Base-by-base conservation (phyloP, 2,113 vertebrate genomes). In the Engystomops pustulosus region DNA sequence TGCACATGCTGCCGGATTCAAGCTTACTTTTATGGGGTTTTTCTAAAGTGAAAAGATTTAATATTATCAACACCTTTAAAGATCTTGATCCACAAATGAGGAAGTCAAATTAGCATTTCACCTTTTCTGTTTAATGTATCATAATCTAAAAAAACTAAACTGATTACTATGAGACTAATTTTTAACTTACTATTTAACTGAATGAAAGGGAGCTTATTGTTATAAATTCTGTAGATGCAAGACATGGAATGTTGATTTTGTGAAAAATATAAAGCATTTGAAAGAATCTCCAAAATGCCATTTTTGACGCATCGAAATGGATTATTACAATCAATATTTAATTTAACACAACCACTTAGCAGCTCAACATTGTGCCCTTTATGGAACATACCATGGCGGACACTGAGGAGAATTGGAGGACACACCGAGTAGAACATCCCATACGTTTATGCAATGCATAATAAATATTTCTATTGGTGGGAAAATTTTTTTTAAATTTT, bases 281-380 rank as follows among this genome's bases (percentile, higher is more conserved):
- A 18, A 62, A 14, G 49, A 17, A 67, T 17, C 41, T 67, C 41
- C 27, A 45, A 67, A 44, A 49, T 67, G 34, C 32, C 76, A 79
- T 67, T 67, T 36, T 67, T 18, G 20, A 65, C 8, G 30, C 32
- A 36, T 41, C 41, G 60, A 80, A 80, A 67, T 65, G 15, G 41
- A 27, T 44, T 67, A 65, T 67, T 67, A 47, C 36, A 80, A 80
- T 80, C 62, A 80, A 80, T 68, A 80, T 80, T 80, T 80, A 68
- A 80, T 80, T 80, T 80, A 68, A 49, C 41, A 80, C 41, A 80
- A 68, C 30, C 62, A 68, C 62, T 67, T n/a, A 44, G 20, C 79
- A 47, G n/a, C 15, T 79, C 67, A 36, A 27, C 36, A 12, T 30
- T 80, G 9, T 80, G 53, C 7, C 38, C 78, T 80, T 67, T 65